Percentiles rank a stretch among this genome's conserved stretches.
Evolutionary conservation across 2,113 vertebrate species (phyloP).

Genomic region (Sturnus vulgaris): DNA sequence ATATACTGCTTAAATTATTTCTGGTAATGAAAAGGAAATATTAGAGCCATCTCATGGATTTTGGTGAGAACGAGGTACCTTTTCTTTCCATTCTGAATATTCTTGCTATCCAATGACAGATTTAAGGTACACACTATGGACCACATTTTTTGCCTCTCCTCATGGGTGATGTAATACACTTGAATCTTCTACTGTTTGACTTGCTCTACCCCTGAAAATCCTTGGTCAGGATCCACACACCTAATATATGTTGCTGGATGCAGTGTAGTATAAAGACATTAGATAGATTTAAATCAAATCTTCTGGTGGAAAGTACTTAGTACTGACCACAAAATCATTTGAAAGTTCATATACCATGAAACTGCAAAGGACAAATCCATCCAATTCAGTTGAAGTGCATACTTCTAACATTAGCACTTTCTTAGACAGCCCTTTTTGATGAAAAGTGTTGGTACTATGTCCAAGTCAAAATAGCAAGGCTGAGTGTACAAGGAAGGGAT

Average conservation of each 20-base stretch:
- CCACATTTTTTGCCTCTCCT: background rate
- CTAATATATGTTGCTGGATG: background rate
- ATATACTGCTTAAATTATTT: background rate
- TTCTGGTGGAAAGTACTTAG: background rate
- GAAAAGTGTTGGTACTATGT: background rate
- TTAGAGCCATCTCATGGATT: background rate
- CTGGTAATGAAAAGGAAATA: background rate
- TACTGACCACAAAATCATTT: background rate
- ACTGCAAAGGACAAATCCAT: background rate
- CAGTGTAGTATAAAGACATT: background rate
- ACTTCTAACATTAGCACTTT: background rate
- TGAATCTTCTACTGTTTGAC: background rate
- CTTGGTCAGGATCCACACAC: background rate
- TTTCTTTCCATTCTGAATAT: background rate
- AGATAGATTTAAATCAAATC: background rate
- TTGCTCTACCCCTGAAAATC: background rate
- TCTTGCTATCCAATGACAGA: background rate
- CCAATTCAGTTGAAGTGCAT: background rate
- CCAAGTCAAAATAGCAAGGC: background rate
- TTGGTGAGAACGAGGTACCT: background rate
- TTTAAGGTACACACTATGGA: background rate
- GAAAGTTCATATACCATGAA: background rate
- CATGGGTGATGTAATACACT: background rate
- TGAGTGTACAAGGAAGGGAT: background rate
- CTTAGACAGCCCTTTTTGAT: background rate